Conservation (phyloP, 2,113 vertebrate species). For the Psammodynastes pulverulentus region DNA sequence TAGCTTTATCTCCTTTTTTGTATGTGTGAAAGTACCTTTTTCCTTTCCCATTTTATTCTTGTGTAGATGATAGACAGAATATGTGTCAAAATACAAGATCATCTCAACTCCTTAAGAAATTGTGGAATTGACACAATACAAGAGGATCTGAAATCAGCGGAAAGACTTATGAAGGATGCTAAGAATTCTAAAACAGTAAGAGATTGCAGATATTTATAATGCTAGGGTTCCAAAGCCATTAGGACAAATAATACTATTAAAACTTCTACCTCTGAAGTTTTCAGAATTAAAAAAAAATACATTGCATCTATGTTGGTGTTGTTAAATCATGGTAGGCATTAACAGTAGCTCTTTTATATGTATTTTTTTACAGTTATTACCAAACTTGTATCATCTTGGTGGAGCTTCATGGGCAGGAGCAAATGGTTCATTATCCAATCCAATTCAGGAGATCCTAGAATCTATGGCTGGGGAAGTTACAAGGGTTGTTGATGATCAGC, state of each 20-base stretch:
- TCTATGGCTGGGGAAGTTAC: conserved; percentile 96
- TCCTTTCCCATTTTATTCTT: conserved; percentile 16
- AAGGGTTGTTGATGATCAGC: conserved; percentile 90
- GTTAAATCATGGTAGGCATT: conserved; percentile 14
- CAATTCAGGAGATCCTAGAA: conserved; percentile 92
- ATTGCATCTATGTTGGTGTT: background rate
- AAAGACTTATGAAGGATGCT: conserved; percentile 90
- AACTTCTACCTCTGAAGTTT: background rate
- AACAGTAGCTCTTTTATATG: background rate
- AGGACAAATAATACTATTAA: background rate
- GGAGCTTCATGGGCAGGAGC: conserved; percentile 80
- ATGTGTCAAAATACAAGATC: conserved; percentile 97
- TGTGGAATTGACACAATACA: conserved; percentile 80
- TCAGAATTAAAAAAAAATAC: background rate
- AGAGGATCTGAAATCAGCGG: conserved; percentile 89
- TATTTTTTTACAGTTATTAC: conserved; percentile 80
- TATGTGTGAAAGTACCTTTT: background rate
- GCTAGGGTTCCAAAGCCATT: background rate
- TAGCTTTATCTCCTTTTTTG: background rate
- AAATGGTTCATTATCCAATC: conserved; percentile 76
- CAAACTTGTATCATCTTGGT: conserved; percentile 91
- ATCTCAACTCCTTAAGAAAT: conserved; percentile 91
- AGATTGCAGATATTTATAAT: background rate
- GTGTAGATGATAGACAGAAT: conserved; percentile 94
- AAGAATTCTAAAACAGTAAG: conserved; percentile 96